Evolutionary conservation across 2,113 vertebrate genomes (phyloP), one percentile per base, ranked within the genome.

Genomic region (Choloepus hoffmanni): DNA sequence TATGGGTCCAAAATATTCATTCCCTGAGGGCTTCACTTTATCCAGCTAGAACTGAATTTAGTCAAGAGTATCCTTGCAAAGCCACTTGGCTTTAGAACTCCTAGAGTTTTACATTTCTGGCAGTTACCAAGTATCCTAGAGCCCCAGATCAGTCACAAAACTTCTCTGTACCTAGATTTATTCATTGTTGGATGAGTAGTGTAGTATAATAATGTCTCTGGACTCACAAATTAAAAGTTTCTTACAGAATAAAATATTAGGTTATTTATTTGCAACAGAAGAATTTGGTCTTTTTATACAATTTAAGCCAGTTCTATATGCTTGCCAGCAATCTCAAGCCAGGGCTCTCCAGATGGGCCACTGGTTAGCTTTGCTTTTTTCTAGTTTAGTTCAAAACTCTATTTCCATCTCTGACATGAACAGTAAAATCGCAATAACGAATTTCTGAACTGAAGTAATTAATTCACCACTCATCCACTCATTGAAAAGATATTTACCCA

Each of bases 31-130:
- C 26, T 82, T 92, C n/a, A 70, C 50, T 93, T 55, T 85, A 73
- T 84, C 30, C 53, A 43, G 43, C 11, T 76, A 67, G 15, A 67
- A 48, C 19, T 72, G 3, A 89, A 72, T 70, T 81, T 90, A 90
- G n/a, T 72, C 13, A 92, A 73, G 65, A 73, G 76, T n/a, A 77
- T 73, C 53, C 45, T 90, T 50, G 13, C 53, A 95, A 96, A 90
- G 2, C 4, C 36, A 73, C 30, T 16, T 83, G 67, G n/a, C 78
- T 92, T 96, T 90, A 88, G 67, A 95, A 68, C 18, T 50, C 7
- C 26, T 18, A 24, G 18, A 7, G 4, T 67, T 86, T 91, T 89
- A 53, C 14, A 48, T 94, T 89, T 93, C 33, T 53, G 11, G 4
- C 16, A 45, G 53, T 88, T 77, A 82, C n/a, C 70, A 23, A 87